Evolutionary conservation across 2,113 vertebrate genomes (phyloP).

Genomic region (Petromus typicus): DNA sequence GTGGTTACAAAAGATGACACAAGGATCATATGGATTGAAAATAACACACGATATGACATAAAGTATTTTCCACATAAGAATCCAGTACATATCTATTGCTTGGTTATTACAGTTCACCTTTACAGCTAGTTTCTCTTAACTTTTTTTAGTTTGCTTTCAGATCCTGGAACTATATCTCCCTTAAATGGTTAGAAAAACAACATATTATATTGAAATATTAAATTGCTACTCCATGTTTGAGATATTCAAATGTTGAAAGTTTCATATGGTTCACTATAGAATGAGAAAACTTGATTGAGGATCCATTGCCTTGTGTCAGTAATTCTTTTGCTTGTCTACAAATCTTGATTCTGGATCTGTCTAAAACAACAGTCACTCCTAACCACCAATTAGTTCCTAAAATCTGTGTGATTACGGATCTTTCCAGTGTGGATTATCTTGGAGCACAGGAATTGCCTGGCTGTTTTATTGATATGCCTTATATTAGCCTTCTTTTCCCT

Average conservation of each 20-base stretch:
- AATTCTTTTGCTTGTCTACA: background rate
- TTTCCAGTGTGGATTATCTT: background rate
- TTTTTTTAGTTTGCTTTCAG: background rate
- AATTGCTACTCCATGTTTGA: background rate
- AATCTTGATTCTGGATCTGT: background rate
- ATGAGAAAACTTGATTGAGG: background rate
- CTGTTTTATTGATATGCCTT: background rate
- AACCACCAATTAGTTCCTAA: background rate
- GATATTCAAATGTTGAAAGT: background rate
- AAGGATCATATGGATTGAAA: background rate
- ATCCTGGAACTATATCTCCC: background rate
- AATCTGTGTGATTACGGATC: background rate
- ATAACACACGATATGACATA: background rate
- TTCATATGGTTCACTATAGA: background rate
- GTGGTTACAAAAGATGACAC: conserved; percentile 10
- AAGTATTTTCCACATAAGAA: conserved; percentile 8
- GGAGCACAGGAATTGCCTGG: background rate
- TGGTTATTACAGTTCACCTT: conserved; percentile 26
- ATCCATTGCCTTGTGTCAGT: background rate
- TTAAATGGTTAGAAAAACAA: background rate
- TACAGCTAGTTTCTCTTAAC: background rate
- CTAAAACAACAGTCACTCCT: background rate
- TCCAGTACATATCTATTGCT: background rate
- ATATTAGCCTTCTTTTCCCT: background rate
- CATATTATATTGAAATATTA: background rate